Evolutionary conservation across 2,113 vertebrate genomes (phyloP), one percentile per base, ranked within the genome.

Genomic region (Cebus imitator): DNA sequence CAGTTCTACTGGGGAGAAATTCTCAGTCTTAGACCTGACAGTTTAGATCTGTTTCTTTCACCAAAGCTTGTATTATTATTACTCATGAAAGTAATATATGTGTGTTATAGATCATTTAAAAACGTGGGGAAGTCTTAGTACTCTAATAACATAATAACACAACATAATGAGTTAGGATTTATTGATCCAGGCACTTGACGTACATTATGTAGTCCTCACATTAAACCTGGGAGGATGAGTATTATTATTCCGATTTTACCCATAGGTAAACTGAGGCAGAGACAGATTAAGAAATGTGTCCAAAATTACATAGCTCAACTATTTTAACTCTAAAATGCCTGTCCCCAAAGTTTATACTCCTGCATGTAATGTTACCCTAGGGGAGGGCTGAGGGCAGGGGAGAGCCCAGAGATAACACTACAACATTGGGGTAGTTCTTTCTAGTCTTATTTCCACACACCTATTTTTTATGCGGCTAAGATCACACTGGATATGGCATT

Each of bases 21-120:
- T 95, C 30, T 45, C 43, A 68, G 17, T 58, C 82, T 79, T 30
- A 45, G 64, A 37, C 20, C 37, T 14, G 21, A 61, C 27, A 57
- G 2, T 52, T 83, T 85, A 68, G 55, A 55, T n/a, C 35, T 50
- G 8, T 70, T 89, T 96, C 75, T 89, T 93, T 87, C 75, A 48
- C 58, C 52, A 83, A 70, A 80, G n/a, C 20, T 18, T 81, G 81
- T 68, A 43, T 70, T 20, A 73, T n/a, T 68, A 86, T 68, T 37
- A 48, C 21, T 45, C 35, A n/a, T 43, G 23, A 61, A 68, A 75
- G 35, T 18, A 37, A 48, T 85, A 0, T 37, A 13, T 72, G 20
- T 73, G 8, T 48, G 21, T 78, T 27, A 58, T 18, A 79, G n/a
- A 48, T 37, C 66, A 83, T 55, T 87, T 21, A 4, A 50, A 91